Evolutionary conservation across 2,797 vertebrate genomes (phyloP), one percentile per base, ranked within the genome.

Genomic region (Pangasius larnaudii): DNA sequence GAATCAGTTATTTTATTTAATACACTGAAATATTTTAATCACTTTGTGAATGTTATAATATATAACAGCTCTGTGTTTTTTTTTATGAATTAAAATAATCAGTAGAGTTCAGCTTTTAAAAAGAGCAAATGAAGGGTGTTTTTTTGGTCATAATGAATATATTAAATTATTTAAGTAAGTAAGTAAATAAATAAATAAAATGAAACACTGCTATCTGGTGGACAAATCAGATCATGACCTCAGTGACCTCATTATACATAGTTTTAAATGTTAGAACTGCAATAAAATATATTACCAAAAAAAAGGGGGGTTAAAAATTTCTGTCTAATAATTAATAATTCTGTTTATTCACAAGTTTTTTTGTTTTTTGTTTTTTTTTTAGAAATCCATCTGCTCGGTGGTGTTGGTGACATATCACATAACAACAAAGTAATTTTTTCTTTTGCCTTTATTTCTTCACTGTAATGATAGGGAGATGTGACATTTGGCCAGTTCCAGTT

Each of bases 121-220:
- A 30, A 30, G n/a, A 4, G 19, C 16, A 22, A 59, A 63, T 5
- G 8, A n/a, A 63, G n/a, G 22, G 9, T n/a, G 69, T 22, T 42
- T 30, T 71, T 39, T 39, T 36, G 36, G 16, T 71, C 33, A 69
- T 69, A 30, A 33, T 67, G 7, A 69, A 19, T 19, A 36, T 19
- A 36, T 42, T 22, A 22, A 71, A 71, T 3, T 22, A 19, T 49
- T 75, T 18, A 5, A 53, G 30, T 56, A 5, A 53, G 30, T 53
- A 49, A n/a, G 24, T 36, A 36, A 24, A 79, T 33, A 36, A 79
- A 9, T 30, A 6, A 49, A 78, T 51, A 16, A 56, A 56, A 22
- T 58, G 77, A 79, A 79, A 79, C 30, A 33, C 75, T 53, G 75
- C 27, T 56, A n/a, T 77, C 74, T 77, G 49, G 46, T 77, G 74